These are phyloP conservation scores for Polypedilum vanderplanki DNA, from an alignment of 1,140 invertebrate genomes.

Conservation along the genomic window DNA sequence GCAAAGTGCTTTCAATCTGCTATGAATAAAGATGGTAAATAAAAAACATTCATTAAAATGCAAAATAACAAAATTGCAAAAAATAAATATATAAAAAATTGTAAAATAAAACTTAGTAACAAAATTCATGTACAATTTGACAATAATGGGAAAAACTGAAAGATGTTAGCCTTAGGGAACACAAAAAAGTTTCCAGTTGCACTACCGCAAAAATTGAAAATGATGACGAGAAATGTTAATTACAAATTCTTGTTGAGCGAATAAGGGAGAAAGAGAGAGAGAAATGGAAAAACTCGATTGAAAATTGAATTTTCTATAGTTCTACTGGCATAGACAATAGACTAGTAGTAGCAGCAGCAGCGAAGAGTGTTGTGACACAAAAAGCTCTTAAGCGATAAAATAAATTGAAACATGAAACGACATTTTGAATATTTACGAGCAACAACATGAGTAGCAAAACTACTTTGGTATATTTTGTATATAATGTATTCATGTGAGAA, in stretches of 20 bases:
- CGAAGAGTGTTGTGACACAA: not conserved
- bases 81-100: not conserved
- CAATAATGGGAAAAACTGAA: slow-evolving; percentile 4
- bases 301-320: slow-evolving; percentile 15
- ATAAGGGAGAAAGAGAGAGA: too few relatives aligned
- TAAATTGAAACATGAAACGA: slow-evolving; percentile 25
- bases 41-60: slow-evolving; percentile 15
- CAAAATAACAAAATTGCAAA: not conserved
- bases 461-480: too few relatives aligned
- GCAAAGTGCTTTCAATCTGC: slow-evolving; percentile 95
- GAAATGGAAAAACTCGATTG: not conserved
- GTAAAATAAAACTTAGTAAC: slow-evolving; percentile 24
- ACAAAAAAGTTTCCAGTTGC: not conserved
- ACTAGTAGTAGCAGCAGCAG: too few relatives aligned
- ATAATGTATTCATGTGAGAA: not conserved
- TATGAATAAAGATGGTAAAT: slow-evolving; percentile 99
- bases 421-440: slow-evolving; percentile 10
- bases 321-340: not conserved
- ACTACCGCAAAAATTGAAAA: slow-evolving; percentile 27
- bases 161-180: not conserved
- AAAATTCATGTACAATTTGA: not conserved
- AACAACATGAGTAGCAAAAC: not conserved
- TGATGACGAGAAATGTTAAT: slow-evolving; percentile 27
- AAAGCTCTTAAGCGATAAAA: slow-evolving; percentile 23
- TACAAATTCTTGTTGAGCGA: slow-evolving; percentile 20